Evolutionary conservation across 2,888 invertebrate genomes (phyloP), one percentile per base, ranked within the genome.

Genomic region (Pseudococcus viburni): DNA sequence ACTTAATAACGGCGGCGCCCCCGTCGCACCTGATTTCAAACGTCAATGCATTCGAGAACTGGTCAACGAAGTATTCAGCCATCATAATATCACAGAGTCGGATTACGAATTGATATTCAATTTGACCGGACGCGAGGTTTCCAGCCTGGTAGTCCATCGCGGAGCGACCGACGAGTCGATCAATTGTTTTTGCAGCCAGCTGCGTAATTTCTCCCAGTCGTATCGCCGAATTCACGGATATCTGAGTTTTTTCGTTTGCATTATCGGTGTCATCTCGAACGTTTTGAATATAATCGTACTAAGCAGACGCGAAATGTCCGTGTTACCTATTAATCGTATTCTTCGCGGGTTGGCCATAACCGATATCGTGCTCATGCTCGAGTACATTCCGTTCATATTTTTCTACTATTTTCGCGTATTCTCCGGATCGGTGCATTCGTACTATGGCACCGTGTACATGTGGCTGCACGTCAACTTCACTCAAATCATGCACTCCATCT

Each of bases 321-420:
- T 94, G 88, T 95, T 97, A 0, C 96, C 97, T 0, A 97, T 97
- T 90, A 98, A 98, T 92, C 93, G 96, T 64, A 95, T 98, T 88
- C 93, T 98, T 84, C 96, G 96, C 90, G 95, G 95, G 91, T 92
- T 98, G 87, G 97, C 98, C 0, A 95, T 96, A 0, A 96, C 97
- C 1, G 98, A 98, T 91, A 95, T 97, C 92, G 94, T 97, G 90
- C 96, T 98, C 39, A 98, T 98, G 95, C 92, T 97, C 91, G 97
- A 97, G 90, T 96, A 96, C 91, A 94, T 96, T 89, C 95, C 95
- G 6, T 96, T 95, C 91, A 94, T 94, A 8, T 93, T 94, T 88
- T 95, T 95, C 91, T 94, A 94, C 91, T 94, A 94, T 91, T 93
- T 95, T 89, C 92, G 94, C 83, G 94, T 94, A 0, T 93, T 94